phyloP scores from a whole-genome alignment of 2,113 vertebrate species.

The Chrysemys picta region DNA sequence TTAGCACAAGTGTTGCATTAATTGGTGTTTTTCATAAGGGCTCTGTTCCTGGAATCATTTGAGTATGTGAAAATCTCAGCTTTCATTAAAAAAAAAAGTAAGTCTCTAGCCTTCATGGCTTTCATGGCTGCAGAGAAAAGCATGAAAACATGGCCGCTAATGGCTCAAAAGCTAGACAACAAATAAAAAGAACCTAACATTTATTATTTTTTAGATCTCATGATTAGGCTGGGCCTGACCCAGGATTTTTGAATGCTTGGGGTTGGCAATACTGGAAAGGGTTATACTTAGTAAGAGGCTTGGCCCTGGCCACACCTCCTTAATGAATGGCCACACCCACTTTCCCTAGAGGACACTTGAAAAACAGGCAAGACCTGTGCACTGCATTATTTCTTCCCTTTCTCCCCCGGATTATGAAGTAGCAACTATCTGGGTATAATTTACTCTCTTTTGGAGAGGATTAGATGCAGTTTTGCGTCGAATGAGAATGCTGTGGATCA shows the following conservation, averaged over 20 bases:
- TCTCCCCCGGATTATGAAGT: background rate
- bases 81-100: background rate
- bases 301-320: background rate
- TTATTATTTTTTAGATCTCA: background rate
- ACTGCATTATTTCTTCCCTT: background rate
- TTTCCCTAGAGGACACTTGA: background rate
- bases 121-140: background rate
- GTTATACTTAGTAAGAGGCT: background rate
- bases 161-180: background rate
- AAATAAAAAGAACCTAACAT: background rate
- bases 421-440: background rate
- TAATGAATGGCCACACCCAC: background rate
- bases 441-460: background rate
- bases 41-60: background rate
- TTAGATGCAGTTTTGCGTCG: background rate
- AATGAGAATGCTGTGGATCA: background rate
- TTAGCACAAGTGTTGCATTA: background rate
- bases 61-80: background rate
- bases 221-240: background rate
- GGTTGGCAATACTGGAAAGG: background rate
- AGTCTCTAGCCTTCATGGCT: background rate
- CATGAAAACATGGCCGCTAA: background rate
- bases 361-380: background rate
- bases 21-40: background rate
- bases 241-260: background rate